Conservation (phyloP, 2,797 vertebrate genomes). For the Brachymystax lenok region DNA sequence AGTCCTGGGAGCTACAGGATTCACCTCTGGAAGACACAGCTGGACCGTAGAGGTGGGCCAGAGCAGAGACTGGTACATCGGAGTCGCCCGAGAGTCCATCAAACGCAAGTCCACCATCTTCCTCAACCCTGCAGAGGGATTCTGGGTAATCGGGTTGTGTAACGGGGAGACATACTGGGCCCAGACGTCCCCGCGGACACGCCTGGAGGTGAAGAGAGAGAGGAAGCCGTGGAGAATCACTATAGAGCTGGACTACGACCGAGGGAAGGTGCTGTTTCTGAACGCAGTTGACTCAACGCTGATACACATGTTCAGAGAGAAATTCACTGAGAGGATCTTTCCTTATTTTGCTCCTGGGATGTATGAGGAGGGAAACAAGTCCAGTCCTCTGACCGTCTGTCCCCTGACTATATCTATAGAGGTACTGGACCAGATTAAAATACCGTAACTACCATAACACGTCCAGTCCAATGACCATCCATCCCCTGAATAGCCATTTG, state of each 20-base stretch:
- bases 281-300: conserved; percentile 43
- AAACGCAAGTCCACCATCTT: conserved; percentile 62
- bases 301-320: conserved; percentile 68
- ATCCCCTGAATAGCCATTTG: background rate
- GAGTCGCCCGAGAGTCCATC: conserved; percentile 66
- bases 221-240: conserved; percentile 59
- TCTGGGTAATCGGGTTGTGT: conserved; percentile 69
- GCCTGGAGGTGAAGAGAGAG: conserved; percentile 61
- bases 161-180: conserved; percentile 61
- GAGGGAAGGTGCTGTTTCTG: conserved; percentile 68
- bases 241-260: conserved; percentile 67
- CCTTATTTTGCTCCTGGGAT: conserved; percentile 68
- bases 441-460: background rate
- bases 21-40: conserved; percentile 67
- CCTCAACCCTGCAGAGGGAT: conserved; percentile 62
- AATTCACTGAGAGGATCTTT: conserved; percentile 67
- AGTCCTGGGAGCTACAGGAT: conserved; percentile 59
- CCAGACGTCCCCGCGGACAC: conserved; percentile 56
- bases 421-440: background rate
- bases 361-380: conserved; percentile 30
- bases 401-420: conserved; percentile 35
- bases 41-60: conserved; percentile 68
- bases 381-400: conserved; percentile 56
- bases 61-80: conserved; percentile 65
- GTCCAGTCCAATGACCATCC: background rate